A percentile compares a stretch with the other conserved stretches of the same genome.
These are phyloP conservation scores for Rhabdomys dilectus DNA, from an alignment of 2,113 vertebrate genomes.

Conservation along the genomic window DNA sequence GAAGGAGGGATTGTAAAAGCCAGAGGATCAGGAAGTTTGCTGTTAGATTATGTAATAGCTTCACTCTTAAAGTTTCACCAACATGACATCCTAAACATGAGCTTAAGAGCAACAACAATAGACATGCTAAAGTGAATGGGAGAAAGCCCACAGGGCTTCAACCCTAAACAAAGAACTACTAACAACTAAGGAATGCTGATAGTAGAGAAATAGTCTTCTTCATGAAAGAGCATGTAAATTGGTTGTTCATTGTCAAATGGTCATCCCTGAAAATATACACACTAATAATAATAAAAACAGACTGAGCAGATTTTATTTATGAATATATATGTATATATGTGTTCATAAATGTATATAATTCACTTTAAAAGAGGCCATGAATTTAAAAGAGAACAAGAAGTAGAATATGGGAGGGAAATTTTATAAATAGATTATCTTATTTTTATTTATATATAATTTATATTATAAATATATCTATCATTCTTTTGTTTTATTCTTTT, in stretches of 20 bases:
- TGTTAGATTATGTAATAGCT: not conserved
- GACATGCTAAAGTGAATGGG: not conserved
- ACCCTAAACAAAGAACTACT: not conserved
- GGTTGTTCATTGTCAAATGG: not conserved
- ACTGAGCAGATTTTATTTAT: not conserved
- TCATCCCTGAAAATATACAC: not conserved
- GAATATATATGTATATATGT: not conserved
- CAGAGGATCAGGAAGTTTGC: not conserved
- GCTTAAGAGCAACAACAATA: not conserved
- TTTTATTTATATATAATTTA: not conserved
- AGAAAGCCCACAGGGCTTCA: not conserved
- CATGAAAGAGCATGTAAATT: not conserved
- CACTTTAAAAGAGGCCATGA: not conserved
- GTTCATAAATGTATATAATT: not conserved
- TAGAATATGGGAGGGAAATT: not conserved
- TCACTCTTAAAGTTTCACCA: not conserved
- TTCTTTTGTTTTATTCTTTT: not conserved
- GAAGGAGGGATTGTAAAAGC: not conserved
- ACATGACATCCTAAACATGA: not conserved
- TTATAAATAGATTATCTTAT: not conserved
- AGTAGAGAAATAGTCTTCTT: not conserved
- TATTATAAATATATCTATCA: not conserved
- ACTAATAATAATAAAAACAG: not conserved
- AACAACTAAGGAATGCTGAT: not conserved
- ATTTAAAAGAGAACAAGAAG: not conserved